Conservation (phyloP, 2,113 vertebrate species). For the Telmatochromis brachygnathus region DNA sequence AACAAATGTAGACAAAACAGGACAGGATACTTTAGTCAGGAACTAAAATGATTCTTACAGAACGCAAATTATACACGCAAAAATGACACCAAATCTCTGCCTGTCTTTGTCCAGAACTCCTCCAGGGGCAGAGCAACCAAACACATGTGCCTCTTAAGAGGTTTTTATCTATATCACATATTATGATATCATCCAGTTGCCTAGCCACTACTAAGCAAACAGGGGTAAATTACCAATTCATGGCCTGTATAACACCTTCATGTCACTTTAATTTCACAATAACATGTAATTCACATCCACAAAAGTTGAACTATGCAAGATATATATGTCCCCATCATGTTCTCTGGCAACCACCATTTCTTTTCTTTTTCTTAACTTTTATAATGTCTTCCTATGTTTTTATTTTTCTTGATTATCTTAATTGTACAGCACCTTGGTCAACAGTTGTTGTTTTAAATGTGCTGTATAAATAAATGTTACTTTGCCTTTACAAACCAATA, state of each 20-base stretch:
- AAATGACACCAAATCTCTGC: background rate
- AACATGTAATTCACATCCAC: background rate
- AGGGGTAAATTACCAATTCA: background rate
- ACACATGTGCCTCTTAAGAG: background rate
- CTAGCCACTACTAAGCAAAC: background rate
- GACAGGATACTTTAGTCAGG: accelerated
- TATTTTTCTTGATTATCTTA: background rate
- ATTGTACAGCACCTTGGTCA: background rate
- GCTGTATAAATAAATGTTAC: background rate
- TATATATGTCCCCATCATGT: background rate
- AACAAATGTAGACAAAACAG: background rate
- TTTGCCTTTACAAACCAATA: background rate
- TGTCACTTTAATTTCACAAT: background rate
- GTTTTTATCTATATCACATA: background rate
- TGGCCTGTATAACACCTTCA: background rate
- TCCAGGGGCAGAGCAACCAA: background rate
- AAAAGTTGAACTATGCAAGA: background rate
- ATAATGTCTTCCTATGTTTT: background rate
- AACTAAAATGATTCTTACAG: background rate
- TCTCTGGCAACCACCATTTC: background rate
- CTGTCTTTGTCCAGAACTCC: background rate
- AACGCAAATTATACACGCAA: accelerated
- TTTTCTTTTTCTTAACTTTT: background rate
- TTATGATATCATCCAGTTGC: background rate
- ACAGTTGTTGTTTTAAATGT: background rate